A percentile compares a stretch with the other conserved stretches of the same genome.
Evolutionary conservation across 30 jellyfish, hydroid and myxozoan genomes (phyloP).

Genomic region (Pseudorhiza aurosa): DNA sequence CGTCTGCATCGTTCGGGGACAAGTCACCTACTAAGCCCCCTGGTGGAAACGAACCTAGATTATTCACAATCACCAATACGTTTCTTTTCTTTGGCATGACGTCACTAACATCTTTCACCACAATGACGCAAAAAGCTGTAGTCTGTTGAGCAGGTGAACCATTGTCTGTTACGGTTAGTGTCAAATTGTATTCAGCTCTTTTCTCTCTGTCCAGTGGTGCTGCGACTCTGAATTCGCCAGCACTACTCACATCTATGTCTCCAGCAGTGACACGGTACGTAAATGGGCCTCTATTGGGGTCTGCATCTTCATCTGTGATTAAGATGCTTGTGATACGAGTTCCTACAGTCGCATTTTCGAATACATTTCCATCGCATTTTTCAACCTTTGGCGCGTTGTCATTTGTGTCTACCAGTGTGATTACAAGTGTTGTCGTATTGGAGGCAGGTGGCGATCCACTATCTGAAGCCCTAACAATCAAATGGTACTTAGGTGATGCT

Average conservation of each 20-base stretch:
- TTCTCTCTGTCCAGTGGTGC: constrained; percentile 67
- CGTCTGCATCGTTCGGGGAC: constrained; percentile 86
- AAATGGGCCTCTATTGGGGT: constrained; percentile 64
- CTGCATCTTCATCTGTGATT: constrained; percentile 52
- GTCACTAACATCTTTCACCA: constrained; percentile 75
- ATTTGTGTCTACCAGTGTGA: constrained; percentile 47
- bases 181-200: constrained; percentile 17
- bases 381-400: constrained; percentile 59
- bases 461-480: constrained; percentile 53
- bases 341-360: constrained; percentile 67
- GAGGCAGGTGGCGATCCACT: constrained; percentile 62
- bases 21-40: constrained; percentile 78
- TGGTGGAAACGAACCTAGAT: constrained; percentile 15
- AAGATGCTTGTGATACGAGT: constrained; percentile 21
- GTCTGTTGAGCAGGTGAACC: constrained; percentile 55
- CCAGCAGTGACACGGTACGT: neutral
- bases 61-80: constrained; percentile 47
- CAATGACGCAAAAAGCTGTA: constrained; percentile 35
- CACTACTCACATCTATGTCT: constrained; percentile 31
- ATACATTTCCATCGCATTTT: constrained; percentile 52
- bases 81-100: constrained; percentile 53
- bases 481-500: neutral
- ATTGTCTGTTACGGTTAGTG: constrained; percentile 57
- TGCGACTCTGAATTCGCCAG: constrained; percentile 26
- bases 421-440: constrained; percentile 20